Conservation (phyloP, 2,888 invertebrate genomes). For the Bembecia ichneumoniformis region DNA sequence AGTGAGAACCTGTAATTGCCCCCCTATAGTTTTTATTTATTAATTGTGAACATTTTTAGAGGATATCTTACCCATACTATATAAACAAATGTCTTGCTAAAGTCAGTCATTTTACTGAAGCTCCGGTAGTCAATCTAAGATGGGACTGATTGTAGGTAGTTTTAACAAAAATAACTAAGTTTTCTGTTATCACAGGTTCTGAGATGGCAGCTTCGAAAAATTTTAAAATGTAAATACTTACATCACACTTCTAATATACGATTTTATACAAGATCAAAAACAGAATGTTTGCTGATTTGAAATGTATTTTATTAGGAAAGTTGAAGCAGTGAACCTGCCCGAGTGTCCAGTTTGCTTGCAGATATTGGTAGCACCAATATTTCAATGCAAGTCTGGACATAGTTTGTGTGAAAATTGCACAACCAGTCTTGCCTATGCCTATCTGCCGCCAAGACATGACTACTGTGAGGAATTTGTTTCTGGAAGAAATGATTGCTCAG, state of each 20-base stretch:
- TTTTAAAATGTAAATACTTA: slow-evolving; percentile 18
- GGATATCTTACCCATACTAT: too few relatives aligned
- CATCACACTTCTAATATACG: not conserved
- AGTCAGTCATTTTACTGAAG: too few relatives aligned
- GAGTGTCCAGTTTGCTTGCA: slow-evolving; percentile 60
- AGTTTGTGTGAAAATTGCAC: slow-evolving; percentile 53
- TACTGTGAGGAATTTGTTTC: slow-evolving; percentile 56
- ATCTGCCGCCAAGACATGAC: slow-evolving; percentile 57
- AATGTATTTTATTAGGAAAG: not conserved
- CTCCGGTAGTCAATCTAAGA: too few relatives aligned
- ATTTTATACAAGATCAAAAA: not conserved
- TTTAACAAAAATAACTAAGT: too few relatives aligned
- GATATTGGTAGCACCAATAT: slow-evolving; percentile 50
- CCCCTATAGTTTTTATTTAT: too few relatives aligned
- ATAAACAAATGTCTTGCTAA: too few relatives aligned
- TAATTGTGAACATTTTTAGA: too few relatives aligned
- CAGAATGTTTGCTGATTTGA: not conserved
- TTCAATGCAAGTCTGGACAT: slow-evolving; percentile 55
- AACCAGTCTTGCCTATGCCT: slow-evolving; percentile 38
- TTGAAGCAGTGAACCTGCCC: slow-evolving; percentile 32
- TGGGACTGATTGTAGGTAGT: too few relatives aligned
- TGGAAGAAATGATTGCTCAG: slow-evolving; percentile 50
- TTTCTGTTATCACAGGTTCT: not conserved
- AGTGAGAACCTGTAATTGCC: too few relatives aligned
- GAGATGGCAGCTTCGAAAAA: slow-evolving; percentile 17